Evolutionary conservation across 2,888 invertebrate genomes (phyloP), one percentile per base, ranked within the genome.

Genomic region (Andrena camellia): DNA sequence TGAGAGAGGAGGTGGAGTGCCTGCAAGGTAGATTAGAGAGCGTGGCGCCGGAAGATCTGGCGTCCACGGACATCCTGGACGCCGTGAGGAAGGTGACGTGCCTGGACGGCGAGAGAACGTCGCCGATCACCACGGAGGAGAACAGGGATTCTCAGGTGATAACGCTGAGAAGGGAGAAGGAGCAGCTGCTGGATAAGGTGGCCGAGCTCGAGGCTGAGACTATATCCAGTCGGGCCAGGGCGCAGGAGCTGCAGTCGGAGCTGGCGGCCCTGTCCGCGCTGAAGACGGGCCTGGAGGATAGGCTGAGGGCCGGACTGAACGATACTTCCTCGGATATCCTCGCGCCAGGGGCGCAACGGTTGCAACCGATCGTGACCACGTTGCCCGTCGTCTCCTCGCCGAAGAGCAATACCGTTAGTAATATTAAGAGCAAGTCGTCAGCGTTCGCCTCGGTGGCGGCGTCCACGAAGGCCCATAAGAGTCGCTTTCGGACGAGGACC

Each of bases 181-280:
- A 98, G 92, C 95, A 96, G 20, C 94, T 98, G 84, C 94, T 97
- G 83, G 96, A 97, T 85, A 96, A 97, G 87, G 95, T 97, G 75
- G 96, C 97, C n/a, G 96, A 96, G 92, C 96, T 97, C 94, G 97
- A 97, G 92, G 96, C 97, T 3, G 97, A 97, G 92, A 96, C 96
- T 31, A 94, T 96, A 86, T 96, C 97, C 67, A 96, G 96, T 63
- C 95, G 96, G 69, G 96, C 96, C 6, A 96, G 96, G 88, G 96
- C 96, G 35, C 95, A 96, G 78, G 95, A 96, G 88, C 95, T 97
- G 87, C 96, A 96, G 88, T 95, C 96, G 82, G 96, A 97, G 91
- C 91, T 97, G 82, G 95, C 96, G 78, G 95, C 95, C 77, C 93
- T 97, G 2, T 93, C 94, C 29, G 94, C 94, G 2, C 85, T 94